A percentile compares a stretch with the other conserved stretches of the same genome.
phyloP scores from a whole-genome alignment of 2,113 vertebrate species.

The Piprites chloris region DNA sequence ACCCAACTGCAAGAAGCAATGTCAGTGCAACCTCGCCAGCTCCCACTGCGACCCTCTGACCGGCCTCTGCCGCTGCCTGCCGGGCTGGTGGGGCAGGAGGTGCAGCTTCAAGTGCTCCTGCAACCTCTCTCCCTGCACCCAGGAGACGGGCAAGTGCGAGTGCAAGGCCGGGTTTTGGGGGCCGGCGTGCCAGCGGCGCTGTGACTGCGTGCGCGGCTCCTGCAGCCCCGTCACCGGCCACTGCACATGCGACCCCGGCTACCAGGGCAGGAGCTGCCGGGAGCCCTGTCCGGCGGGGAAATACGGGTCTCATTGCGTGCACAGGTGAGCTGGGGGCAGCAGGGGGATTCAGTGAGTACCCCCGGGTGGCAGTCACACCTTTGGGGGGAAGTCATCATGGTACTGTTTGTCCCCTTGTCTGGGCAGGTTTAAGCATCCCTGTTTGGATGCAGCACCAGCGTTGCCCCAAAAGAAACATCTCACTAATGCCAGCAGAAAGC shows the following conservation, averaged over 20 bases:
- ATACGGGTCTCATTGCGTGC: slow-evolving; percentile 78
- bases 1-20: slow-evolving; percentile 74
- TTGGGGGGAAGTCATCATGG: accelerated
- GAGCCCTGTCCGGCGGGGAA: slow-evolving; percentile 73
- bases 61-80: slow-evolving; percentile 81
- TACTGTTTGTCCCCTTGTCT: background rate
- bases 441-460: accelerated
- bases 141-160: slow-evolving; percentile 79
- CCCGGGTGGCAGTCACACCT: accelerated
- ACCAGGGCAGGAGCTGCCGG: slow-evolving; percentile 75
- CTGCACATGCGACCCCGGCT: slow-evolving; percentile 84
- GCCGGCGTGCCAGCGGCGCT: slow-evolving; percentile 72
- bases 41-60: slow-evolving; percentile 78
- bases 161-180: slow-evolving; percentile 84
- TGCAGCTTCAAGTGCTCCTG: slow-evolving; percentile 82
- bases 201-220: slow-evolving; percentile 78
- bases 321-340: slow-evolving; percentile 70
- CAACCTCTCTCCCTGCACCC: slow-evolving; percentile 77
- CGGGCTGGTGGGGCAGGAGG: slow-evolving; percentile 82
- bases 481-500: accelerated
- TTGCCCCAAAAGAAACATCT: background rate
- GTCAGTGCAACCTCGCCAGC: slow-evolving; percentile 73
- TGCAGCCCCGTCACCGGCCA: slow-evolving; percentile 71
- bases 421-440: background rate
- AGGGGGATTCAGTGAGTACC: accelerated